phyloP scores from a whole-genome alignment of 2,113 vertebrate genomes.

The Leptobrachium leishanense region DNA sequence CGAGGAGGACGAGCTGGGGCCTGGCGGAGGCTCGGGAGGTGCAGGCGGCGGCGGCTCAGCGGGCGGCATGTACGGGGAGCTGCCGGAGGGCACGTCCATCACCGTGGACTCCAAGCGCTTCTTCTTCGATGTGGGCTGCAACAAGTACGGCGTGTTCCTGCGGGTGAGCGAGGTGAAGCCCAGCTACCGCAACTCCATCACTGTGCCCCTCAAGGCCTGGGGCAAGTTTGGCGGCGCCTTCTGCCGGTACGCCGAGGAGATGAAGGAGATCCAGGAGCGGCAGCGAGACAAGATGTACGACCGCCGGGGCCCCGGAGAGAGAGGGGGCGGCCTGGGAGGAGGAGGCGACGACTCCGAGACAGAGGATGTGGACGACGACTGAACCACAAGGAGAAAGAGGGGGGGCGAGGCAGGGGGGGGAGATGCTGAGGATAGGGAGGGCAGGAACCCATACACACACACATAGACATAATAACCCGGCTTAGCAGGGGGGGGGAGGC shows the following conservation, averaged over 20 bases:
- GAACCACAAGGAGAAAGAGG: constrained; percentile 53
- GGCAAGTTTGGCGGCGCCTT: constrained; percentile 93
- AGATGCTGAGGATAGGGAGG: constrained; percentile 34
- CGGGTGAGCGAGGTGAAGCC: constrained; percentile 96
- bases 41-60: constrained; percentile 72
- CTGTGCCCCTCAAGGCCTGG: constrained; percentile 95
- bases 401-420: constrained; percentile 24
- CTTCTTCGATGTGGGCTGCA: constrained; percentile 95
- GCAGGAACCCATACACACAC: constrained; percentile 22
- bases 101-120: constrained; percentile 95
- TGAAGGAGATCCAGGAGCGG: constrained; percentile 95
- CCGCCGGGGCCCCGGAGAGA: constrained; percentile 63
- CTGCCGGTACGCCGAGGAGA: constrained; percentile 91
- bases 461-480: neutral
- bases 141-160: constrained; percentile 96
- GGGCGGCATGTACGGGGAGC: constrained; percentile 79
- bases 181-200: constrained; percentile 96
- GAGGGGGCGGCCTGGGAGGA: constrained; percentile 58
- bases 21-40: constrained; percentile 57
- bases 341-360: constrained; percentile 87
- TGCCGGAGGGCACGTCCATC: constrained; percentile 93
- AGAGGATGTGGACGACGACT: constrained; percentile 92
- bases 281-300: constrained; percentile 90
- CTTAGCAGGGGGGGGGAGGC: constrained; percentile 7
- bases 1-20: constrained; percentile 84